Evolutionary conservation across 2,888 invertebrate species (phyloP).

Genomic region (Dryobota labecula): DNA sequence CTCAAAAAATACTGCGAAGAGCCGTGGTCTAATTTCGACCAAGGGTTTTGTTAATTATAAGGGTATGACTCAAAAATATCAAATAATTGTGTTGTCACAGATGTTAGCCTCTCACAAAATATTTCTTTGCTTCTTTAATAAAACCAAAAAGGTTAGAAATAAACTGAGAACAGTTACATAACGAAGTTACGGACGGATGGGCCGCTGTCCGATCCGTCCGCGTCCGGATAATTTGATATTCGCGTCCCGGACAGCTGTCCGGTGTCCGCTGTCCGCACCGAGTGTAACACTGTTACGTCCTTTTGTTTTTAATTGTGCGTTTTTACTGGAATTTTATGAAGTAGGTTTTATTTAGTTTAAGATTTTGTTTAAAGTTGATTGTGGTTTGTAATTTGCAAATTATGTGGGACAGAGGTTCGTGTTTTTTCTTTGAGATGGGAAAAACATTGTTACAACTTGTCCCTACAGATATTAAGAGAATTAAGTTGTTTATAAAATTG

Average conservation of each 20-base stretch:
- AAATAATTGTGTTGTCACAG: conserved; percentile 37
- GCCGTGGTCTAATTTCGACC: conserved; percentile 8
- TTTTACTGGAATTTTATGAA: conserved; percentile 26
- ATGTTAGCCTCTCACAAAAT: conserved; percentile 18
- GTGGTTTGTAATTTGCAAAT: conserved; percentile 25
- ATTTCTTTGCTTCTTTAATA: conserved; percentile 45
- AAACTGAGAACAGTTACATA: conserved; percentile 40
- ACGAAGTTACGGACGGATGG: conserved; percentile 36
- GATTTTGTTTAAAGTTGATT: not conserved
- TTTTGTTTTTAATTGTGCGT: conserved; percentile 36
- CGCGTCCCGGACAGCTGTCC: conserved; percentile 54
- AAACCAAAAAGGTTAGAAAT: conserved; percentile 48
- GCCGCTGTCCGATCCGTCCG: conserved; percentile 41
- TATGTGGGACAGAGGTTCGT: not conserved
- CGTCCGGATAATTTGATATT: conserved; percentile 65
- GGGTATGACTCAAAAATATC: conserved; percentile 15
- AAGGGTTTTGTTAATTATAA: conserved; percentile 15
- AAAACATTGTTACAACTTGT: not conserved
- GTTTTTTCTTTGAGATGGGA: not conserved
- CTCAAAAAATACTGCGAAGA: not conserved
- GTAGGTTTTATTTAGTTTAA: conserved; percentile 16
- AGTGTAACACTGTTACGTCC: conserved; percentile 14
- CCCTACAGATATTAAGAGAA: not conserved
- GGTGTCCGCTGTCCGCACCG: conserved; percentile 38
- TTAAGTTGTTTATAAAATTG: not conserved